Evolutionary conservation across 2,797 vertebrate genomes (phyloP).

Genomic region (Momotus momota): DNA sequence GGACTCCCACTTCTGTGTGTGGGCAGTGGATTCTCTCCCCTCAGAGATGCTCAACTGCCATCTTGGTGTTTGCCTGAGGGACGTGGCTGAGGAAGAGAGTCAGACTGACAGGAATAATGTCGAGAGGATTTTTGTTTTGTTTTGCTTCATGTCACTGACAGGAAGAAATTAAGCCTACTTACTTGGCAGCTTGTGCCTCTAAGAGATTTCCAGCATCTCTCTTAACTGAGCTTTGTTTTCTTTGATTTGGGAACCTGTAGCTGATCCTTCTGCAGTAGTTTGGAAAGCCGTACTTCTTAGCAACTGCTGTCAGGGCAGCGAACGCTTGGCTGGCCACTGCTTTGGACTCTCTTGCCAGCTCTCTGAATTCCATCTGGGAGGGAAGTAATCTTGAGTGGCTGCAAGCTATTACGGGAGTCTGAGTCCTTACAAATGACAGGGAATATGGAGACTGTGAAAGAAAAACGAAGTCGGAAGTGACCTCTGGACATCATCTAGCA

Average conservation of each 20-base stretch:
- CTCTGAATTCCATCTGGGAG: not conserved
- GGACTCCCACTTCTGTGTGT: not conserved
- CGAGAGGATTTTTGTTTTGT: not conserved
- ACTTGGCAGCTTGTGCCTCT: not conserved
- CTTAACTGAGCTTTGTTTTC: not conserved
- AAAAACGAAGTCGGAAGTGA: not conserved
- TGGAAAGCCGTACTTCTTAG: not conserved
- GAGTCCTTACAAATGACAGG: not conserved
- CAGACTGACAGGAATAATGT: not conserved
- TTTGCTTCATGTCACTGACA: not conserved
- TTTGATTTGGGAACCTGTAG: not conserved
- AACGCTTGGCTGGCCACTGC: not conserved
- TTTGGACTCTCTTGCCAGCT: not conserved
- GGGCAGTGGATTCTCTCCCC: not conserved
- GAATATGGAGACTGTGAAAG: not conserved
- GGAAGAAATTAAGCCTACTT: constrained; percentile 66
- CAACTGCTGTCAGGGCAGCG: not conserved
- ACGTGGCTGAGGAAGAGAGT: not conserved
- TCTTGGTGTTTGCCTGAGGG: not conserved
- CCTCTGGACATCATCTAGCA: not conserved
- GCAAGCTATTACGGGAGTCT: not conserved
- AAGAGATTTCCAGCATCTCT: not conserved
- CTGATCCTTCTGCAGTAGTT: not conserved
- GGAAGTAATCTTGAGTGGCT: not conserved
- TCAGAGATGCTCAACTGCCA: rapidly evolving